Evolutionary conservation across 2,888 invertebrate genomes (phyloP).

Genomic region (Rhorus exstirpatorius): DNA sequence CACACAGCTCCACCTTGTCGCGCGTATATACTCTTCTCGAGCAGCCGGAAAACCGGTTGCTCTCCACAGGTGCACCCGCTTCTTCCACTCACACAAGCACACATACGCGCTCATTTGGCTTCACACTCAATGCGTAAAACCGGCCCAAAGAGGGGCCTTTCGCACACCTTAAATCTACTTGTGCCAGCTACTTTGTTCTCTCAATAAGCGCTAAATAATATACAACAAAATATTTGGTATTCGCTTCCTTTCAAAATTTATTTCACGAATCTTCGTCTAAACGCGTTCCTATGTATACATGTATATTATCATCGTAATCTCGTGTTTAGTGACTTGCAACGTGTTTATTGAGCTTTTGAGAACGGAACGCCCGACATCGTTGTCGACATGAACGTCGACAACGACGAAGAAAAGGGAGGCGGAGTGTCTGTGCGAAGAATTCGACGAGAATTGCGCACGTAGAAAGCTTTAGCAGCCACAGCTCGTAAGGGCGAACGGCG

Average conservation of each 20-base stretch:
- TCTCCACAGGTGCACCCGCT: slow-evolving; percentile 77
- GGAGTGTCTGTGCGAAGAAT: slow-evolving; percentile 46
- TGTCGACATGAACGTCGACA: slow-evolving; percentile 19
- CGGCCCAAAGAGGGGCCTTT: slow-evolving; percentile 38
- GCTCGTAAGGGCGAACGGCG: slow-evolving; percentile 68
- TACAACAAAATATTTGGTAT: neutral
- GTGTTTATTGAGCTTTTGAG: slow-evolving; percentile 64
- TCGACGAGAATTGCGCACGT: slow-evolving; percentile 60
- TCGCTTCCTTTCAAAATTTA: slow-evolving; percentile 10
- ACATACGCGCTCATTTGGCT: slow-evolving; percentile 28
- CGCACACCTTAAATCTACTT: slow-evolving; percentile 38
- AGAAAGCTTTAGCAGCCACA: slow-evolving; percentile 16
- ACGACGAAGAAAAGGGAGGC: slow-evolving; percentile 51
- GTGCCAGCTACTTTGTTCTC: slow-evolving; percentile 24
- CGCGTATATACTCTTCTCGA: slow-evolving; percentile 65
- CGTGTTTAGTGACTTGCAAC: slow-evolving; percentile 4
- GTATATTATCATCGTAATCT: slow-evolving; percentile 16
- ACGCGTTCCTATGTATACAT: neutral
- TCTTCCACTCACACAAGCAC: slow-evolving; percentile 65
- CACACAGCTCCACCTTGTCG: slow-evolving; percentile 30
- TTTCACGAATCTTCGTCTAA: slow-evolving; percentile 28
- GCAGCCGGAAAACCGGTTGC: slow-evolving; percentile 80
- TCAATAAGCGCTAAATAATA: slow-evolving; percentile 38
- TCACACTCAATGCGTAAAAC: slow-evolving; percentile 55
- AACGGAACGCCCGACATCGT: slow-evolving; percentile 16